These are phyloP conservation scores for Theocolax elegans DNA, from an alignment of 1,140 invertebrate genomes.

Conservation along the genomic window DNA sequence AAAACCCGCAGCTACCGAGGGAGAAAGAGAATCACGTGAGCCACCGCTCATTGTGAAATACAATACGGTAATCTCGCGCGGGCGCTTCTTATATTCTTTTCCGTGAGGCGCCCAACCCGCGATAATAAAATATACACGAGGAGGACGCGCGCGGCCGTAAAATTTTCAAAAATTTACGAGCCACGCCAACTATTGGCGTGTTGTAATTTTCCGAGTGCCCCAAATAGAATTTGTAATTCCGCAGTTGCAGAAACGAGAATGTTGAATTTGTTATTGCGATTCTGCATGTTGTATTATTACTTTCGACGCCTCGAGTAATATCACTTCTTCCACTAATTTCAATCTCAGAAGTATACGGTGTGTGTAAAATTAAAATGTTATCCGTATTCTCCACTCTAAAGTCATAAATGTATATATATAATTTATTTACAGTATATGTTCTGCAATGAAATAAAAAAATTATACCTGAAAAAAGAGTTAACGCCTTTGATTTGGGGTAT, in stretches of 20 bases:
- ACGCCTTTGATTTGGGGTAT: too few species aligned
- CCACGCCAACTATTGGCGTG: background rate
- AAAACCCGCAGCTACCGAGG: background rate
- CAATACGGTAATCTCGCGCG: constrained; percentile 30
- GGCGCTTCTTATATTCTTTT: constrained; percentile 15
- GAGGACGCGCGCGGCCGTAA: background rate
- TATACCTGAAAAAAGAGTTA: too few species aligned
- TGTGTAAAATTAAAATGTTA: too few species aligned
- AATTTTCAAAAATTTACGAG: constrained; percentile 35
- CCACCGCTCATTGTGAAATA: constrained; percentile 23
- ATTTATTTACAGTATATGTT: too few species aligned
- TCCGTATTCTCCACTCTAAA: too few species aligned
- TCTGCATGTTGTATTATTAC: too few species aligned
- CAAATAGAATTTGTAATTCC: constrained; percentile 25
- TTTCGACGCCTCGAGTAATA: too few species aligned
- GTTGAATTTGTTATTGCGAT: background rate
- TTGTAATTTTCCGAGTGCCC: constrained; percentile 4
- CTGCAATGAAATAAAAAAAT: too few species aligned
- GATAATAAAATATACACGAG: constrained; percentile 33
- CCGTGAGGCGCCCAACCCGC: background rate
- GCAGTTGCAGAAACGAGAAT: background rate
- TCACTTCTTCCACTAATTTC: too few species aligned
- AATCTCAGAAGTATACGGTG: too few species aligned
- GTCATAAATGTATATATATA: too few species aligned
- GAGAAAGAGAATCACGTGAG: constrained; percentile 44